Percentiles rank a stretch among this genome's conserved stretches.
Conservation (phyloP, 2,797 vertebrate genomes). For the Alfaro cultratus region DNA sequence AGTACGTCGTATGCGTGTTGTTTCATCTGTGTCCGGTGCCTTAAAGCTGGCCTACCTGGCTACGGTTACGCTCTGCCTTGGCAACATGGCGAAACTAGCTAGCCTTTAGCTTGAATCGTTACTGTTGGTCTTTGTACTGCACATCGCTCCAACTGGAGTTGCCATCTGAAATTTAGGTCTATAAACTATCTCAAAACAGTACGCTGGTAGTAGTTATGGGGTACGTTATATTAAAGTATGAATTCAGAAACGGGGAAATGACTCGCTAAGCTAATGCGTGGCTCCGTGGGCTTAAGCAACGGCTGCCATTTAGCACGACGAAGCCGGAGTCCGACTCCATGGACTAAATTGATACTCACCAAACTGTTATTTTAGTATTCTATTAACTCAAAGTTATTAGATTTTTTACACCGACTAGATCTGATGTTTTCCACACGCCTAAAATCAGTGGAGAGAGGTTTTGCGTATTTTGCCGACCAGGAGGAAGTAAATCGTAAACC, state of each 20-base stretch:
- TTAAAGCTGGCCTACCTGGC: conserved; percentile 40
- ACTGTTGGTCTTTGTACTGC: conserved; percentile 17
- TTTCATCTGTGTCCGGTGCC: neutral
- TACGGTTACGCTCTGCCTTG: conserved; percentile 33
- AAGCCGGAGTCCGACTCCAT: neutral
- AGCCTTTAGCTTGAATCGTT: conserved; percentile 46
- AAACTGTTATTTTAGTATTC: neutral
- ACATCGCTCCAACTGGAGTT: neutral
- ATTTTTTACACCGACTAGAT: neutral
- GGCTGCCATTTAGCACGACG: conserved; percentile 1
- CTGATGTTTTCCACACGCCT: neutral
- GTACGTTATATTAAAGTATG: accelerated
- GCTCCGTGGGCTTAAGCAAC: neutral
- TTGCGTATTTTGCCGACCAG: neutral
- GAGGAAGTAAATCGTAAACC: neutral
- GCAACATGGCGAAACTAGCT: conserved; percentile 77
- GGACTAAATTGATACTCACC: neutral
- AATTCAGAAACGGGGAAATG: neutral
- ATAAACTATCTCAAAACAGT: accelerated
- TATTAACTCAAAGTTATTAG: neutral
- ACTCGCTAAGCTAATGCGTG: conserved; percentile 24
- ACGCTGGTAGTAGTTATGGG: accelerated
- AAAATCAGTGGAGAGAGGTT: neutral
- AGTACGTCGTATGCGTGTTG: accelerated
- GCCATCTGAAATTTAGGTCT: neutral